Conservation (phyloP, 2,888 invertebrate species). For the Platycheirus albimanus region DNA sequence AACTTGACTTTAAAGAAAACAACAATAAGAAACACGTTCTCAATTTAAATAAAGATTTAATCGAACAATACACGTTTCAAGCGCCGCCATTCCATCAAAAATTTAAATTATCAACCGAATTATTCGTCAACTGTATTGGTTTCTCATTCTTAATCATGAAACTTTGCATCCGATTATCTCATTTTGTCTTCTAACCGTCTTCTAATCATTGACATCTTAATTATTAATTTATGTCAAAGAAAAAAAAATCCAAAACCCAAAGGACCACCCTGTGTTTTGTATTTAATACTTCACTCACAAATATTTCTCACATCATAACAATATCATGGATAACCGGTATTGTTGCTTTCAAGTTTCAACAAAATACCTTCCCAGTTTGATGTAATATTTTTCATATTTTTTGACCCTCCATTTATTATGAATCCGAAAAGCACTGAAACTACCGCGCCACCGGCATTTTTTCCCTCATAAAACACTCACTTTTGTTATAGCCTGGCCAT, state of each 20-base stretch:
- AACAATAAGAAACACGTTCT: too few relatives aligned
- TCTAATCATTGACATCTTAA: constrained; percentile 58
- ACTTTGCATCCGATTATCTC: too few relatives aligned
- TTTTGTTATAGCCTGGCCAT: constrained; percentile 21
- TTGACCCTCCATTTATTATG: constrained; percentile 25
- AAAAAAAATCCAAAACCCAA: constrained; percentile 6
- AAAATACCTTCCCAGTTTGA: constrained; percentile 26
- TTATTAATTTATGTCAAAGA: constrained; percentile 35
- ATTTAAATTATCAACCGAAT: too few relatives aligned
- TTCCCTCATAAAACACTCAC: constrained; percentile 28
- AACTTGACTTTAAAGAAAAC: too few relatives aligned
- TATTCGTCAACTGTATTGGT: too few relatives aligned
- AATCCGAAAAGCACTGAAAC: constrained; percentile 7
- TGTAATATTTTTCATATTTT: constrained; percentile 60
- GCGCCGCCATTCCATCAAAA: too few relatives aligned
- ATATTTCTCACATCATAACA: constrained; percentile 65
- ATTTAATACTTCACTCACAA: constrained; percentile 39
- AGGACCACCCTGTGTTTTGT: constrained; percentile 51
- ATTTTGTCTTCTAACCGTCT: not conserved
- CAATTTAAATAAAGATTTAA: too few relatives aligned
- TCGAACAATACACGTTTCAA: too few relatives aligned
- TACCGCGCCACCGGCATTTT: constrained; percentile 23
- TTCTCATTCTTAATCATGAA: too few relatives aligned
- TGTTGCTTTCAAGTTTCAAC: constrained; percentile 40
- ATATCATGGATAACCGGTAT: constrained; percentile 48